phyloP scores from a whole-genome alignment of 1,140 invertebrate genomes.

The Drosophila lacteicornis region DNA sequence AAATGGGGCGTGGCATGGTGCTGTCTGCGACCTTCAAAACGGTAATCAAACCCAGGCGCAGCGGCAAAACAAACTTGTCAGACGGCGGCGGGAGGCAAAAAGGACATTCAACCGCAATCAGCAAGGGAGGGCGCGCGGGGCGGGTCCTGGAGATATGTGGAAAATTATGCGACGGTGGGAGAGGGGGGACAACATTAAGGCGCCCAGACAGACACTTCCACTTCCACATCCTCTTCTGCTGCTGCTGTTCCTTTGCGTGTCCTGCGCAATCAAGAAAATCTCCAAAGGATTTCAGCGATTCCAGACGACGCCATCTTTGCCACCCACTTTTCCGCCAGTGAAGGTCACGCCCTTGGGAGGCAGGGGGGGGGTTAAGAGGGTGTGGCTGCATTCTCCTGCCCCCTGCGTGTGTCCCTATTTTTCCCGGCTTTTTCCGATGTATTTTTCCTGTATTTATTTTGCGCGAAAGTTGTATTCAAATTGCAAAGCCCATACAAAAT shows the following conservation, averaged over 20 bases:
- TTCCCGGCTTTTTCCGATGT: background rate
- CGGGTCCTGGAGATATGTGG: too few relatives aligned
- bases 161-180: background rate
- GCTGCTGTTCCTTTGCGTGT: conserved; percentile 1
- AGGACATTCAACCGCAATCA: conserved; percentile 66
- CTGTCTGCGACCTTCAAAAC: conserved; percentile 73
- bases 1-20: conserved; percentile 14
- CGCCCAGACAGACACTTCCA: conserved; percentile 41
- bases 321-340: conserved; percentile 6
- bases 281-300: conserved; percentile 39
- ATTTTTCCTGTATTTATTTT: background rate
- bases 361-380: too few relatives aligned
- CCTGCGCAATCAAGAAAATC: conserved; percentile 59
- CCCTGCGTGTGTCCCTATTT: background rate
- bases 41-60: conserved; percentile 48
- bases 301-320: conserved; percentile 24
- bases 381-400: conserved; percentile 6
- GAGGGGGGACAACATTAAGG: background rate
- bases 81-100: conserved; percentile 36
- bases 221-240: conserved; percentile 5
- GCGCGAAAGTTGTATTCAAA: too few relatives aligned
- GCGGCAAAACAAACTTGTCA: conserved; percentile 63
- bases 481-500: background rate
- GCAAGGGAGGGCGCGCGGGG: background rate
- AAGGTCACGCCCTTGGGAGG: conserved; percentile 13